Evolutionary conservation across 2,888 invertebrate genomes (phyloP).

Genomic region (Helicoverpa assulta): DNA sequence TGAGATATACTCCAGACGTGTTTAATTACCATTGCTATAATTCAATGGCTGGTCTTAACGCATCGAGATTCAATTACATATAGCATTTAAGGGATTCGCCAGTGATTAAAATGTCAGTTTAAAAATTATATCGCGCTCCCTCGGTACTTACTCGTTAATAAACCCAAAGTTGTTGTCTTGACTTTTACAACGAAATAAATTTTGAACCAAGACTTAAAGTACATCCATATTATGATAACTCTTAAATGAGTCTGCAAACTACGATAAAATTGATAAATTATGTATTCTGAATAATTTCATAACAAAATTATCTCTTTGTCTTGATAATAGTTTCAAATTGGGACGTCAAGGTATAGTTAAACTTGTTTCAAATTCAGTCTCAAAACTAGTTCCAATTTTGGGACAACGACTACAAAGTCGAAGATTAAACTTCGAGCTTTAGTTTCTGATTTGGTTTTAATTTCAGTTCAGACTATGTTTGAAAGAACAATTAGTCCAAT

Average conservation of each 20-base stretch:
- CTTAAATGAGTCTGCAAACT: constrained; percentile 18
- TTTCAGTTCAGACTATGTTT: constrained; percentile 32
- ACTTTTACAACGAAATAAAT: constrained; percentile 27
- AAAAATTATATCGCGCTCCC: constrained; percentile 53
- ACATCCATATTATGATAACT: constrained; percentile 20
- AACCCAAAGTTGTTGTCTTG: constrained; percentile 12
- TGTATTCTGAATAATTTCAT: constrained; percentile 39
- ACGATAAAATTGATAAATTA: constrained; percentile 12
- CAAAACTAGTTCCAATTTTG: constrained; percentile 50
- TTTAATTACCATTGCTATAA: constrained; percentile 64
- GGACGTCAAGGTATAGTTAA: constrained; percentile 39
- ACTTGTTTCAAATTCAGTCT: constrained; percentile 51
- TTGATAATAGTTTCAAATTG: constrained; percentile 47
- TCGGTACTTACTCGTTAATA: constrained; percentile 30
- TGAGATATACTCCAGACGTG: constrained; percentile 56
- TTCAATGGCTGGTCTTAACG: constrained; percentile 60
- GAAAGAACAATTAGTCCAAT: constrained; percentile 25
- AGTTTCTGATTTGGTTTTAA: constrained; percentile 40
- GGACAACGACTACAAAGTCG: constrained; percentile 31
- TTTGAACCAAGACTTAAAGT: constrained; percentile 16
- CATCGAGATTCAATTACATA: constrained; percentile 70
- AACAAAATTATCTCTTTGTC: constrained; percentile 28
- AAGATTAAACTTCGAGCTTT: constrained; percentile 36
- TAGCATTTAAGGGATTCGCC: constrained; percentile 60
- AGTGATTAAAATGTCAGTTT: constrained; percentile 67